These are phyloP conservation scores for Agonopterix subpropinquella DNA, from an alignment of 2,888 invertebrate species.

Conservation along the genomic window DNA sequence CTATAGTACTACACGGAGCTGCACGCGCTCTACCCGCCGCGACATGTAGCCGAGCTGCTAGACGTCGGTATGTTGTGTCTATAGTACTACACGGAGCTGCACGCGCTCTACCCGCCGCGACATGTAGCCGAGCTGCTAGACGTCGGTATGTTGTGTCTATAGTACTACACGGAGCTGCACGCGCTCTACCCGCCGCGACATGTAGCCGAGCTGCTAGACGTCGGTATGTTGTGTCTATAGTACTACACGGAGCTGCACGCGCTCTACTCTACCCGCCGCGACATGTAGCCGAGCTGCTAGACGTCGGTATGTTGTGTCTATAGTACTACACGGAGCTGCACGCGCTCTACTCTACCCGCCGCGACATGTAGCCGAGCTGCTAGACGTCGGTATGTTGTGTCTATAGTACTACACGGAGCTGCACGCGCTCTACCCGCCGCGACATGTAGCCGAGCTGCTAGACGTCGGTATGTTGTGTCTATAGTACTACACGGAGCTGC, in stretches of 20 bases:
- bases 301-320: too few species aligned
- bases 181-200: constrained; percentile 25
- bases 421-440: constrained; percentile 28
- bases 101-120: constrained; percentile 27
- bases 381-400: too few species aligned
- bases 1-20: constrained; percentile 13
- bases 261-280: constrained; percentile 27
- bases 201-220: too few species aligned
- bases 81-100: constrained; percentile 14
- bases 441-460: neutral
- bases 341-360: constrained; percentile 33
- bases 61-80: too few species aligned
- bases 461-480: too few species aligned
- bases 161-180: constrained; percentile 19
- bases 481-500: constrained; percentile 14
- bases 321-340: constrained; percentile 18
- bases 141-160: too few species aligned
- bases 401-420: constrained; percentile 13
- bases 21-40: constrained; percentile 28
- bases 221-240: too few species aligned
- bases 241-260: constrained; percentile 25
- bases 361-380: neutral
- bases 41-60: neutral
- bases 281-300: neutral
- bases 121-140: too few species aligned